Conservation (phyloP, 2,888 invertebrate species). For the Trissonchulus latispiculum region DNA sequence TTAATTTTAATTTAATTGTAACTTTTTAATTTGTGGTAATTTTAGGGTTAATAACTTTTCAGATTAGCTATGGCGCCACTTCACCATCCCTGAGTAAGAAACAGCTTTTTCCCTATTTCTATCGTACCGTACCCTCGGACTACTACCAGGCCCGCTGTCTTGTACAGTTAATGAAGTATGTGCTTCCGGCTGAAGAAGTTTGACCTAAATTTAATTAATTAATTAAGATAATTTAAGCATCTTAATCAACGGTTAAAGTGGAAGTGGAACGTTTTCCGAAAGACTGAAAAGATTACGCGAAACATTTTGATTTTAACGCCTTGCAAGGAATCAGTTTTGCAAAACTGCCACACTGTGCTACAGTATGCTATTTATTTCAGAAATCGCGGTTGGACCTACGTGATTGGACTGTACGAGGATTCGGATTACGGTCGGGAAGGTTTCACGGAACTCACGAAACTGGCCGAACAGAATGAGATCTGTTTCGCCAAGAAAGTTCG, state of each 20-base stretch:
- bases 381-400: conserved; percentile 7
- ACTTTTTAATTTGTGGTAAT: too few relatives aligned
- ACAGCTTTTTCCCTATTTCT: conserved; percentile 32
- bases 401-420: conserved; percentile 13
- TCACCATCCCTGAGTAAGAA: conserved; percentile 35
- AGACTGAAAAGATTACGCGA: too few relatives aligned
- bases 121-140: conserved; percentile 37
- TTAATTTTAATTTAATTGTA: too few relatives aligned
- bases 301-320: too few relatives aligned
- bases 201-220: too few relatives aligned
- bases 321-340: too few relatives aligned
- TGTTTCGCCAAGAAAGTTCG: conserved; percentile 5
- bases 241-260: too few relatives aligned
- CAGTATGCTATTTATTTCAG: too few relatives aligned
- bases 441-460: neutral
- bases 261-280: too few relatives aligned
- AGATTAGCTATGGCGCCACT: conserved; percentile 38
- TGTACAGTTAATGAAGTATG: conserved; percentile 33
- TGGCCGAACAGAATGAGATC: neutral
- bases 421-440: conserved; percentile 11
- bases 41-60: conserved; percentile 26
- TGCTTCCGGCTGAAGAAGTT: too few relatives aligned
- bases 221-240: too few relatives aligned
- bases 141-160: conserved; percentile 32
- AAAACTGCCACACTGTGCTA: too few relatives aligned